Evolutionary conservation across 2,113 vertebrate genomes (phyloP).

Genomic region (Charina bottae): DNA sequence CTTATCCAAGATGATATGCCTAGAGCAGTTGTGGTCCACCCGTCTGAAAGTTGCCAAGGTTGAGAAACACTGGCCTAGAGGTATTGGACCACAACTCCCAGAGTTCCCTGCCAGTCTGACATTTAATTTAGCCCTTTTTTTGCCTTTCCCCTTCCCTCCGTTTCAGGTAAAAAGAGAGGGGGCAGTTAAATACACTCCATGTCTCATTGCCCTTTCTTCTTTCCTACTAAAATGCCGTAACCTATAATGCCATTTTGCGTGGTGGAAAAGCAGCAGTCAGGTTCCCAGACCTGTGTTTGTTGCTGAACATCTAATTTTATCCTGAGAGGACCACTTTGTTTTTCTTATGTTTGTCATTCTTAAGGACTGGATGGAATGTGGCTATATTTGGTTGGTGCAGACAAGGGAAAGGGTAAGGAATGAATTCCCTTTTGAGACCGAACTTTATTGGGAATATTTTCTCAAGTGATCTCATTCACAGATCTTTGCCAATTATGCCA

Average conservation of each 20-base stretch:
- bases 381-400: constrained; percentile 25
- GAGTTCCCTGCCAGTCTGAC: background rate
- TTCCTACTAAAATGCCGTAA: background rate
- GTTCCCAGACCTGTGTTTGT: constrained; percentile 14
- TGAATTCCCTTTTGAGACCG: constrained; percentile 20
- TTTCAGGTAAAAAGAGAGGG: background rate
- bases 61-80: no score
- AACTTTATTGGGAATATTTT: constrained; percentile 13
- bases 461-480: constrained; percentile 8
- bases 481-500: background rate
- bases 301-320: constrained; percentile 22
- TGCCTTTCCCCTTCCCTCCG: background rate
- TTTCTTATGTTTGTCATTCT: background rate
- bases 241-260: background rate
- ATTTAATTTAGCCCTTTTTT: background rate
- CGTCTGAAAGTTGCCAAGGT: no score
- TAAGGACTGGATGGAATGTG: constrained; percentile 15
- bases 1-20: background rate
- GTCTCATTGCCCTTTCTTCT: background rate
- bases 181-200: background rate
- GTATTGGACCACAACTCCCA: background rate
- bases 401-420: constrained; percentile 4
- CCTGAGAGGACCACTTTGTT: background rate
- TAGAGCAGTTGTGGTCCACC: background rate
- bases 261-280: background rate